phyloP scores from a whole-genome alignment of 1,140 invertebrate genomes.

The Amyelois transitella region DNA sequence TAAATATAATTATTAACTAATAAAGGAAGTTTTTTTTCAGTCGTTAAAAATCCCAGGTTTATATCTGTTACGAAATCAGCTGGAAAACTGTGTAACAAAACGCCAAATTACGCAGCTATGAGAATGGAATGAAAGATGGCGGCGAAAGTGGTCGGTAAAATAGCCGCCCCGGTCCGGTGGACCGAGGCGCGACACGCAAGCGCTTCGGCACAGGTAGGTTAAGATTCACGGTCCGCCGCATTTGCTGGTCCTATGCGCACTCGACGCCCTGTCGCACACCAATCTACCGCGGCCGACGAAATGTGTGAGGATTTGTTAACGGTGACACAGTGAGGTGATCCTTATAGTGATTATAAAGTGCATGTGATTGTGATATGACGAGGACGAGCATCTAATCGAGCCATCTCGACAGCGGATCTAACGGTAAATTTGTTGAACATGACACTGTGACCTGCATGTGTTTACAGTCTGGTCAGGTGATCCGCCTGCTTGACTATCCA shows the following conservation, averaged over 20 bases:
- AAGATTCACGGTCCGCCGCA: slow-evolving; percentile 66
- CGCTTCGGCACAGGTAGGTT: slow-evolving; percentile 63
- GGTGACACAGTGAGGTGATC: slow-evolving; percentile 57
- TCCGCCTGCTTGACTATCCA: slow-evolving; percentile 8
- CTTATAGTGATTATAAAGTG: slow-evolving; percentile 42
- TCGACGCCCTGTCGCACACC: slow-evolving; percentile 46
- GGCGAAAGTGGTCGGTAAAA: slow-evolving; percentile 49
- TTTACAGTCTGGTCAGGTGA: slow-evolving; percentile 64
- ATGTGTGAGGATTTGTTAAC: slow-evolving; percentile 54
- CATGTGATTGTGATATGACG: slow-evolving; percentile 60
- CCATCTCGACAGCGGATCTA: slow-evolving; percentile 51
- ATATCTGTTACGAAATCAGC: not conserved
- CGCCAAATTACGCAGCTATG: not conserved
- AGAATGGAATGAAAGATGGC: slow-evolving; percentile 30
- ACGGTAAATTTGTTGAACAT: slow-evolving; percentile 60
- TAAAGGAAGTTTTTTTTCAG: not conserved
- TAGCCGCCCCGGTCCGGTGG: slow-evolving; percentile 45
- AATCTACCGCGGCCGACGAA: slow-evolving; percentile 41
- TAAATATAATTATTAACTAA: not conserved
- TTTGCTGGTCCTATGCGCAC: slow-evolving; percentile 59
- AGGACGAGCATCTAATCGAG: slow-evolving; percentile 41
- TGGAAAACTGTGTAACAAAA: not conserved
- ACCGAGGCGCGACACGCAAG: slow-evolving; percentile 62
- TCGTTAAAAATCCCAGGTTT: not conserved
- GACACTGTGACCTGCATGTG: slow-evolving; percentile 48